Evolutionary conservation across 2,113 vertebrate genomes (phyloP), one percentile per base, ranked within the genome.

Genomic region (Panurus biarmicus): DNA sequence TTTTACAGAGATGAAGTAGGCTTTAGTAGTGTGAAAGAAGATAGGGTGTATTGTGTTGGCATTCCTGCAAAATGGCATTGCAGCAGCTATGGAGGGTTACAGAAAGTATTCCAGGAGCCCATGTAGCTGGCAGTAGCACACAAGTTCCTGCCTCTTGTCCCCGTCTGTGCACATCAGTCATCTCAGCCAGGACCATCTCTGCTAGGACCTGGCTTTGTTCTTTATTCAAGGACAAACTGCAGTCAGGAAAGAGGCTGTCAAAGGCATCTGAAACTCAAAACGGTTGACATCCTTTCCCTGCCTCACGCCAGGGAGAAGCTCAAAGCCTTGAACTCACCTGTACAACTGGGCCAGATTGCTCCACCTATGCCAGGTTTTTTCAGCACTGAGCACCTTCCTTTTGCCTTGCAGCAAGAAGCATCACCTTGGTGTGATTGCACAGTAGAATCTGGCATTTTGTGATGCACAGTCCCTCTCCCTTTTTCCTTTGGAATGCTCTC

Each of bases 361-460:
- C 20, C 25, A 36, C 11, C 12, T 53, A 4, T 29, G 33, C 28
- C 36, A 40, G 33, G 19, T 85, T 85, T 76, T 66, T 79, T 61
- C 29, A 36, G n/a, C 15, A 6, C 22, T 1, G 21, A 54, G 40
- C 53, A 65, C 45, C 57, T 64, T 33, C 3, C 9, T 29, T 65
- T 78, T 42, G 35, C 31, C 74, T 50, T 25, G 47, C 5, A 11
- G 38, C 0, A 8, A 69, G 35, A 65, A 64, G 50, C 8, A 5
- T 25, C 5, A 1, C 22, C 20, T 61, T 0, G 0, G n/a, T 14
- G 28, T 38, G 22, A 64, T 2, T 45, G 33, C 26, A n/a, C 13
- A 35, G 38, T 3, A 4, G 9, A 75, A 6, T n/a, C 22, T 26
- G 57, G 31, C 35, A 7, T 61, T 84, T 58, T 3, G 2, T 22